Evolutionary conservation across 2,113 vertebrate genomes (phyloP), one percentile per base, ranked within the genome.

Genomic region (Pimephales promelas): DNA sequence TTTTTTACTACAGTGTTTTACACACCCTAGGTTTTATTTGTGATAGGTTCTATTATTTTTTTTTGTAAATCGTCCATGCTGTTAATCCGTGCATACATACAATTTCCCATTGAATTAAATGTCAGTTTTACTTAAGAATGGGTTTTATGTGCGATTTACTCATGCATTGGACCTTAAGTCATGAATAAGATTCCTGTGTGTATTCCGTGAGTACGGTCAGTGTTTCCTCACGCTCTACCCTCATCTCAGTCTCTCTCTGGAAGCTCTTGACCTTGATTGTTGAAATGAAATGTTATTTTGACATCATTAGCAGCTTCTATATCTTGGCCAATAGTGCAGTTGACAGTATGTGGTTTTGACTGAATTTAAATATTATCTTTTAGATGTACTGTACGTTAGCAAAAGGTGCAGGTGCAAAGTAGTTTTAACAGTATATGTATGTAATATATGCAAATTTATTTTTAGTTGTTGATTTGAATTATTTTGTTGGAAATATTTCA

Each of bases 241-340:
- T 54, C 52, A 54, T 54, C 52, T 54, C 52, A 22, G 1, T 64
- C 72, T 28, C 36, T 70, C 73, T 79, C 79, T 54, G 49, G 22
- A 54, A 54, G 54, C 81, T 70, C 57, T 34, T 83, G 68, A 79
- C 85, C 72, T 61, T 88, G 76, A 87, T 84, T 86, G 54, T 59
- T 70, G 24, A 79, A 81, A 52, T 81, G 36, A 83, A 85, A 34
- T 80, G 18, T 81, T 66, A 62, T 80, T 83, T 82, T 22, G 40
- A 64, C 84, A 79, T 85, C 1, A 86, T 81, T 56, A 3, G 10
- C 57, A 66, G 72, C 11, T 24, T 75, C n/a, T 40, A 43, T 26
- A 49, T 77, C 24, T 40, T 54, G 13, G n/a, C 3, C 4, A 66
- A 40, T 66, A 31, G 43, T 10, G 28, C 71, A 40, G 18, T 73